Base-by-base conservation (phyloP, 2,797 vertebrate genomes). In the Neostethus bicornis region DNA sequence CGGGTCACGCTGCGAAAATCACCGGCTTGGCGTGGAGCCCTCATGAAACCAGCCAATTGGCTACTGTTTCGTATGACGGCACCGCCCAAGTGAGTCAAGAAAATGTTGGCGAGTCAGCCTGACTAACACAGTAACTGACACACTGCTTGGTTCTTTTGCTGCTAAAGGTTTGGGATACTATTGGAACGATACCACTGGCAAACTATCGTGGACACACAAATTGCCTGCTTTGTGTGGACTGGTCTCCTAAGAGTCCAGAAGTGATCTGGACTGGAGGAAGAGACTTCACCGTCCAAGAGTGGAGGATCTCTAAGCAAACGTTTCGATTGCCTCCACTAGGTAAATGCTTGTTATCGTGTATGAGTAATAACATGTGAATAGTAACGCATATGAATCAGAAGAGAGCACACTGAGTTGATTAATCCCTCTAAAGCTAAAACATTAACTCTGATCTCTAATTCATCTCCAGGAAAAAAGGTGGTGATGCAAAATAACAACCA, bases 11-110 rank as follows among this genome's bases (percentile, higher is more conserved):
- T 0, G 92, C 91, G 39, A 98, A 97, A 84, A 93, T 99, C 77
- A 99, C 97, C 11, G 73, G 90, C 16, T 88, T 99, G 79, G 88
- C 93, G 0, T 99, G 97, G 97, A 99, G 96, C 70, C 96, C 96
- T 0, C 97, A 99, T 77, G 95, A 97, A 0, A 84, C 93, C 2
- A 96, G 87, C 34, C 90, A 89, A 19, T 85, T 99, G 75, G 96
- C 93, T 12, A 96, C 95, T 0, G 94, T 84, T 63, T 94, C 93
- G 23, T 99, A 99, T 0, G 97, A 99, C 35, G 95, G 96, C 35
- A 98, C 96, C 0, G 94, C 96, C 0, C 95, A 99, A 95, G 97
- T 95, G 85, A 51, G 87, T 24, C 0, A 14, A 29, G 13, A 3
- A 12, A 34, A 14, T n/a, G n/a, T n/a, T n/a, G n/a, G n/a, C n/a